phyloP scores from a whole-genome alignment of 2,888 invertebrate genomes.

The Xanthorhoe spadicearia region DNA sequence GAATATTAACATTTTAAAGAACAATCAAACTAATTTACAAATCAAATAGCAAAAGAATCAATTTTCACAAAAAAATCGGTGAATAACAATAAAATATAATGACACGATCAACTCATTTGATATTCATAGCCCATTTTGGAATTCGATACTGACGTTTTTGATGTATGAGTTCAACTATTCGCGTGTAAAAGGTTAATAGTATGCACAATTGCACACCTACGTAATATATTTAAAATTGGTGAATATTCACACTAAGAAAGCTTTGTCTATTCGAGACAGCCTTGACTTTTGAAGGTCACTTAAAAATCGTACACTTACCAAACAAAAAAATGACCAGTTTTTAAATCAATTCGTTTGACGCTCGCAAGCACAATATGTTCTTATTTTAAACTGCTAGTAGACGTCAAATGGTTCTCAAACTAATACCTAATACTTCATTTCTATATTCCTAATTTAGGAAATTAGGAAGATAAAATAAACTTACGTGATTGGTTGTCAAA shows the following conservation, averaged over 20 bases:
- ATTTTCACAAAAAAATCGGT: slow-evolving; percentile 28
- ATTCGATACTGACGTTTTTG: slow-evolving; percentile 44
- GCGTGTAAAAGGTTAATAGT: slow-evolving; percentile 40
- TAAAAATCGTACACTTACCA: too few relatives aligned
- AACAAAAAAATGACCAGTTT: too few relatives aligned
- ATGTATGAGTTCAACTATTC: slow-evolving; percentile 32
- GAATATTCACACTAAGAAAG: slow-evolving; percentile 28
- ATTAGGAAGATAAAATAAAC: too few relatives aligned
- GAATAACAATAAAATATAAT: slow-evolving; percentile 48
- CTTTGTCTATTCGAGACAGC: not conserved
- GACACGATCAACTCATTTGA: slow-evolving; percentile 37
- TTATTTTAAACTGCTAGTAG: too few relatives aligned
- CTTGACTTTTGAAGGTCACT: not conserved
- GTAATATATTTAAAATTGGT: slow-evolving; percentile 27
- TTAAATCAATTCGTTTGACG: too few relatives aligned
- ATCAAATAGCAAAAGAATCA: slow-evolving; percentile 43
- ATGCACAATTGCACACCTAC: slow-evolving; percentile 47
- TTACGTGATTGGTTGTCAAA: too few relatives aligned
- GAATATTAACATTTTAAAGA: slow-evolving; percentile 11
- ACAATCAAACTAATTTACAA: slow-evolving; percentile 39
- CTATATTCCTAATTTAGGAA: too few relatives aligned
- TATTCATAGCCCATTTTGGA: slow-evolving; percentile 52
- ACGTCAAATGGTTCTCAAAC: too few relatives aligned
- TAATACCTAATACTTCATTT: too few relatives aligned
- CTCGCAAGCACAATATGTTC: too few relatives aligned